Conservation (phyloP, 1,140 invertebrate genomes). For the Papilio glaucus region DNA sequence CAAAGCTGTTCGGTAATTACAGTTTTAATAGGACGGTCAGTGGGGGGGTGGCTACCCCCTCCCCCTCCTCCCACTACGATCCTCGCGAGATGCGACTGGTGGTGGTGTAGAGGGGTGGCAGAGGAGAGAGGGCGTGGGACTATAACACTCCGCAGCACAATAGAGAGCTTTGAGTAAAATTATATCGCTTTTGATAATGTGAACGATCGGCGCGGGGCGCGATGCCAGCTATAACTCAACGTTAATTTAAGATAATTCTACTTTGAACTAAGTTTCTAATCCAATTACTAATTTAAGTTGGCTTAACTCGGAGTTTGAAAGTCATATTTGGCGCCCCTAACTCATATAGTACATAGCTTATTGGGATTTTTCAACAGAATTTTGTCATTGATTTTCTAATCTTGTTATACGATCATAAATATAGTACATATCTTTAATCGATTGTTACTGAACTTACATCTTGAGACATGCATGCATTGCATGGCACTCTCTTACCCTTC, state of each 20-base stretch:
- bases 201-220: slow-evolving; percentile 49
- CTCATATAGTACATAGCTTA: background rate
- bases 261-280: slow-evolving; percentile 6
- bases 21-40: slow-evolving; percentile 77
- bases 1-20: slow-evolving; percentile 73
- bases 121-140: slow-evolving; percentile 35
- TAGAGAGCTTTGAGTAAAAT: slow-evolving; percentile 69
- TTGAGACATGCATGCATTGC: no score
- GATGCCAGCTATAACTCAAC: slow-evolving; percentile 32
- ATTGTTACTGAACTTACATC: no score
- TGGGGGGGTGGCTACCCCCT: slow-evolving; percentile 42
- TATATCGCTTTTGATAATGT: slow-evolving; percentile 68
- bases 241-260: slow-evolving; percentile 37
- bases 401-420: no score
- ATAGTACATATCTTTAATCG: no score
- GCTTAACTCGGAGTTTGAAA: background rate
- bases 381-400: background rate
- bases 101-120: slow-evolving; percentile 6
- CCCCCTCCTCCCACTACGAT: background rate
- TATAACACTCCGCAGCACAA: slow-evolving; percentile 56
- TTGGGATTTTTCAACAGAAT: background rate
- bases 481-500: no score
- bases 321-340: background rate
- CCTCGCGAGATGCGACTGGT: slow-evolving; percentile 24
- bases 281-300: slow-evolving; percentile 8